Base-by-base conservation (phyloP, 2,888 invertebrate genomes). In the Drosophila recens region DNA sequence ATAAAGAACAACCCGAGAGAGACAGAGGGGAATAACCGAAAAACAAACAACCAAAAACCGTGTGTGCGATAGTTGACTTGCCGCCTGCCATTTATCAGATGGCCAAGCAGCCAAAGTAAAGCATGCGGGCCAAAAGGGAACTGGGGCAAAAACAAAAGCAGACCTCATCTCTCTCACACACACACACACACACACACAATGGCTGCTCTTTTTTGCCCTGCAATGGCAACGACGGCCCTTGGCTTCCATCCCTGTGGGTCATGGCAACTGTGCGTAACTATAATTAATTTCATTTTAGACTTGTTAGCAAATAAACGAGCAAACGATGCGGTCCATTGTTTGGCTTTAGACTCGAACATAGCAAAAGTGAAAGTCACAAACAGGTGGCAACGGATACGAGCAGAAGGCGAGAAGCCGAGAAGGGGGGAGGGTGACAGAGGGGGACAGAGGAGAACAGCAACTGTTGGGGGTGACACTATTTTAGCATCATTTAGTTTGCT, bases 221-320 rank as follows among this genome's bases (percentile, higher is more conserved):
- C 23, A 23, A 23, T 23, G 49, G 62, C 27, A 38, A 42, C 10
- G 48, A 15, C 20, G 46, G 23, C n/a, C 15, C 40, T 54, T 54
- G 27, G 48, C 33, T 38, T 11, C 11, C 42, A 43, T 46, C 38
- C 64, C 53, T 62, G 59, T 61, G 71, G 67, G 66, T 54, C 73
- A 59, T 67, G 67, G 71, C 87, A 83, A 79, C 88, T 88, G 80
- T 83, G 84, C 89, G 81, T 76, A 87, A 83, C 89, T 83, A 83
- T 85, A 80, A 85, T 85, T 88, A 85, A 85, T 85, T 87, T 85
- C 87, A 88, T 85, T 88, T 85, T 88, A 80, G 87, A 86, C 85
- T 83, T 86, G 86, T 85, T 85, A 73, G 87, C 89, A 85, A 87
- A 88, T 80, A 87, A 83, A 79, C 87, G 75, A 88, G 87, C 84